Evolutionary conservation across 2,113 vertebrate genomes (phyloP), one percentile per base, ranked within the genome.

Genomic region (Passer domesticus): DNA sequence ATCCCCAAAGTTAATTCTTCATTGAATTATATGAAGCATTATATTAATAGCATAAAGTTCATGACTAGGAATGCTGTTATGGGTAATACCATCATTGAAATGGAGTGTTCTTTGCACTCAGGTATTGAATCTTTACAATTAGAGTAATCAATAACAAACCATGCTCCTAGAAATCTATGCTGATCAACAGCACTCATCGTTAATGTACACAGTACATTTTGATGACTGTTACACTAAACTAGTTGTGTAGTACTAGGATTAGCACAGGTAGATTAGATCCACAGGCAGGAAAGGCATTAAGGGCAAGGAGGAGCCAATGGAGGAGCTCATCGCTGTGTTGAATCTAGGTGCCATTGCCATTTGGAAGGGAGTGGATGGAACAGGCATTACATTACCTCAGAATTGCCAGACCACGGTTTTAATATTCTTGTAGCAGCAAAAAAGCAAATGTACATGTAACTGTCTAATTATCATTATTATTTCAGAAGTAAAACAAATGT

Each of bases 151-250:
- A 77, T 95, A 96, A 93, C 91, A 95, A 97, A 97, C 96, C 96
- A 97, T 97, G 97, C 96, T 98, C 93, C 97, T 97, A 96, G 92
- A 97, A 96, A 97, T 97, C 96, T 96, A 94, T 96, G 97, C 97
- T 93, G 73, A 94, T 97, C 96, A 96, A 96, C 89, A 97, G 95
- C 90, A 96, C 90, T 97, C 92, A 97, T 95, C 60, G 33, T 94
- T 89, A 96, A 96, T 94, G 96, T 97, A 97, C 97, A 97, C 15
- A 83, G 97, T 97, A 97, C 95, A 95, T 96, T 94, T 95, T 92
- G 96, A 96, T 97, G 97, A 96, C 95, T 96, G 92, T 95, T 95
- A 92, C 79, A 89, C 96, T 96, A 98, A 98, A 92, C 97, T 95
- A 97, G 97, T 92, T 96, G 96, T 97, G 95, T 95, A 93, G 90